Percentiles rank a stretch among this genome's conserved stretches.
phyloP scores from a whole-genome alignment of 2,888 invertebrate genomes.

The Scaptomyza parva region DNA sequence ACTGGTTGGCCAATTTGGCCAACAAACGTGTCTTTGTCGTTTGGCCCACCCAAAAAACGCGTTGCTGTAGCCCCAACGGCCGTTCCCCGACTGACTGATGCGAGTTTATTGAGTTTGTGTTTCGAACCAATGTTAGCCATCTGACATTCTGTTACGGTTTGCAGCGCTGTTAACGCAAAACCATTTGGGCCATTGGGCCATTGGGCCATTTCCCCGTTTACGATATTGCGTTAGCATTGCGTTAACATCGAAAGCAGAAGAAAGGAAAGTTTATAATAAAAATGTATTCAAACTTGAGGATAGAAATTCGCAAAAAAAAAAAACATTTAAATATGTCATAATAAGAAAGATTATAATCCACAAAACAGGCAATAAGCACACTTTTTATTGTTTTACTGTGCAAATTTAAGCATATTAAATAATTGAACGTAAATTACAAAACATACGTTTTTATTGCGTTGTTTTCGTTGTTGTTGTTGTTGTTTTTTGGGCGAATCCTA shows the following conservation, averaged over 20 bases:
- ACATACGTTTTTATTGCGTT: slow-evolving; percentile 56
- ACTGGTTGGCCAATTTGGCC: slow-evolving; percentile 35
- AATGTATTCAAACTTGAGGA: not conserved
- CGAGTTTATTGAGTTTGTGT: not conserved
- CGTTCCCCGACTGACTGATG: slow-evolving; percentile 50
- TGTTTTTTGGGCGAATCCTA: slow-evolving; percentile 34
- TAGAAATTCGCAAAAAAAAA: not conserved
- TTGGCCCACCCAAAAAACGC: slow-evolving; percentile 24
- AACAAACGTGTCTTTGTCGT: slow-evolving; percentile 3
- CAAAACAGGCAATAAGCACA: not conserved
- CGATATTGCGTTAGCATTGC: slow-evolving; percentile 63
- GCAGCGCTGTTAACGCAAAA: slow-evolving; percentile 36
- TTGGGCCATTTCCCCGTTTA: slow-evolving; percentile 67
- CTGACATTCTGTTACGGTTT: slow-evolving; percentile 11
- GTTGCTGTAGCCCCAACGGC: slow-evolving; percentile 58
- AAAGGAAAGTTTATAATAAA: no score
- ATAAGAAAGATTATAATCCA: slow-evolving; percentile 8
- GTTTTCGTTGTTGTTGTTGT: slow-evolving; percentile 34
- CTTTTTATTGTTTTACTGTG: slow-evolving; percentile 43
- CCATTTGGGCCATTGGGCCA: no score
- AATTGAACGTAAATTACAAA: slow-evolving; percentile 67
- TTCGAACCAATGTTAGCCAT: slow-evolving; percentile 5
- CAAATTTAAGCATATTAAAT: slow-evolving; percentile 52
- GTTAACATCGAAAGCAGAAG: not conserved
- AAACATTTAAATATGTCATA: slow-evolving; percentile 3